Evolutionary conservation across 2,113 vertebrate species (phyloP), one percentile per base, ranked within the genome.

Genomic region (Cynocephalus volans): DNA sequence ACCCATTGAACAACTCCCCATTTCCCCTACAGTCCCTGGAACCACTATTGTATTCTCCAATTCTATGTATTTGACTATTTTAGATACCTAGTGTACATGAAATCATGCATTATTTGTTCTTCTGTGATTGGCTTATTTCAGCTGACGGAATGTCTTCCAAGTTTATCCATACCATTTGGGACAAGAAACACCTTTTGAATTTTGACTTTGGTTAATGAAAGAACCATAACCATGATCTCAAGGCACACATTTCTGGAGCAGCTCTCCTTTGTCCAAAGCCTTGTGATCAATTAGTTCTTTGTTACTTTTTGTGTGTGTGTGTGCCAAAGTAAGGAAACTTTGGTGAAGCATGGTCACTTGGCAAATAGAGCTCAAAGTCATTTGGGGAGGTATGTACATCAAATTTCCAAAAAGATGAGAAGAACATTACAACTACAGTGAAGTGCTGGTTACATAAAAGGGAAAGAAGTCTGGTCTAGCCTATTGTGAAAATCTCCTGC

Each of bases 121-220:
- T 65, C n/a, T 88, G 31, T 36, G 24, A 33, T 8, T 73, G n/a
- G 21, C 24, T 92, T 65, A 24, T 69, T 76, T 88, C 24, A 50
- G 50, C 77, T 83, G 23, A 33, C 14, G 52, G 24, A 50, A 56
- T 26, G 21, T 24, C 60, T 21, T 26, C 7, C 26, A 45, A 33
- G 14, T 88, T 67, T 76, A 24, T 19, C 5, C 15, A 41, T 31
- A 19, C n/a, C 21, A 24, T 64, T 67, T 36, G 3, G 45, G 33
- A 41, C 50, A 70, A 77, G 5, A 96, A 52, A 64, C 50, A 33
- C 50, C 76, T 50, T 65, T 31, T 24, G 21, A 84, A 18, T 80
- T 60, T 73, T 60, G 21, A 36, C 50, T 94, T 80, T 80, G 19
- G 18, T n/a, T 90, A 77, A 41, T 50, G 11, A 82, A 84, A 95